Conservation (phyloP, 64 coral and sea anemone species). For the Acropora tenuis region DNA sequence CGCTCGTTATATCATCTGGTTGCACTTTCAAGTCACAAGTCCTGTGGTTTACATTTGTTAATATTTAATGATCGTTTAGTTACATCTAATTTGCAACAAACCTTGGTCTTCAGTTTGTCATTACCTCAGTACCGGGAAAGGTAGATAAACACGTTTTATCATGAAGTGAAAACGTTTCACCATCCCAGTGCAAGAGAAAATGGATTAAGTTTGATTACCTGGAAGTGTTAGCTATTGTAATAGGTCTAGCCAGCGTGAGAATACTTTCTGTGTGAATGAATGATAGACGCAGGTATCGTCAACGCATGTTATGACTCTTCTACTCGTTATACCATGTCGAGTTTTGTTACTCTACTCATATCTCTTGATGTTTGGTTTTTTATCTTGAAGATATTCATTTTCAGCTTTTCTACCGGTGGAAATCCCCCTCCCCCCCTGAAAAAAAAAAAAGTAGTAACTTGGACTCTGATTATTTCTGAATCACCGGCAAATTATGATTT, state of each 20-base stretch:
- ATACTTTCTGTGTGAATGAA: conserved; percentile 13
- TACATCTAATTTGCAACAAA: conserved; percentile 47
- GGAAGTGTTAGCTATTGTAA: not conserved
- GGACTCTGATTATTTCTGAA: too few relatives aligned
- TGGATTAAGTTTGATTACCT: not conserved
- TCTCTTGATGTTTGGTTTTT: not conserved
- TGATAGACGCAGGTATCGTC: conserved; percentile 22
- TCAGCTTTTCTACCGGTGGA: not conserved
- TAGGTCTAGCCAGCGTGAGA: not conserved
- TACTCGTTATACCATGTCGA: conserved; percentile 16
- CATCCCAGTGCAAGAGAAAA: not conserved
- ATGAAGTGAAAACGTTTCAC: not conserved
- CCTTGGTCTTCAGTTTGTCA: not conserved
- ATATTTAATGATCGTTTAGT: conserved; percentile 53
- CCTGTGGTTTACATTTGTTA: conserved; percentile 31
- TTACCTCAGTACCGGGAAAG: not conserved
- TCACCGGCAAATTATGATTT: too few relatives aligned
- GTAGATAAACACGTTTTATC: conserved; percentile 11
- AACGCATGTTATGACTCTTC: not conserved
- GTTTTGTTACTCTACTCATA: not conserved
- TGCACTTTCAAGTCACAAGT: not conserved
- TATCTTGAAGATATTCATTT: not conserved
- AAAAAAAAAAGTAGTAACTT: too few relatives aligned
- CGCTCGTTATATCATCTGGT: not conserved
- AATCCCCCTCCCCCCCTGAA: too few relatives aligned